A percentile compares a stretch with the other conserved stretches of the same genome.
phyloP scores from a whole-genome alignment of 2,797 vertebrate species.

The Pangasius djambal region DNA sequence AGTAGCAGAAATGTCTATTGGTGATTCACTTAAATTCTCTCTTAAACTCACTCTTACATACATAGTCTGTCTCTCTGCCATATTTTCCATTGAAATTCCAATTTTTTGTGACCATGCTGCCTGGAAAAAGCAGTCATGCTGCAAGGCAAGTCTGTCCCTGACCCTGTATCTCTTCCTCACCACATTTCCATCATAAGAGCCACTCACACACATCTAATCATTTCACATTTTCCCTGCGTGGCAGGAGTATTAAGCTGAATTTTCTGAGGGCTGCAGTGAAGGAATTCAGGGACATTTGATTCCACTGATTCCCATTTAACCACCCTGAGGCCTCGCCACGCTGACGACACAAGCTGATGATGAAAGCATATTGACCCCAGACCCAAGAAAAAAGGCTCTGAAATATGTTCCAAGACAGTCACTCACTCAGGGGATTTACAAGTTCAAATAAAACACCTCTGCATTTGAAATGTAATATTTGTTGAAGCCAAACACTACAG shows the following conservation, averaged over 20 bases:
- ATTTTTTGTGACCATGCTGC: conserved; percentile 80
- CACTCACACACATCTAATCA: conserved; percentile 82
- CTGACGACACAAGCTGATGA: conserved; percentile 74
- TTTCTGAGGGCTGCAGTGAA: conserved; percentile 75
- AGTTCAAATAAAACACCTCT: conserved; percentile 38
- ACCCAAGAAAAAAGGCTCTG: conserved; percentile 52
- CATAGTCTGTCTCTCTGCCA: conserved; percentile 60
- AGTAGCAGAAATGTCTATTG: conserved; percentile 17
- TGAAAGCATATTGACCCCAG: conserved; percentile 72
- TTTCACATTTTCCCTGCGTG: conserved; percentile 79
- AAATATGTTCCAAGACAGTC: conserved; percentile 44
- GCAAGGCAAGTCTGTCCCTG: conserved; percentile 81
- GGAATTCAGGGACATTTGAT: conserved; percentile 78
- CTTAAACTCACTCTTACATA: conserved; percentile 27
- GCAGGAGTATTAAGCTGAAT: conserved; percentile 80
- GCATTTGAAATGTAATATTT: conserved; percentile 41
- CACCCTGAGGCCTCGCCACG: conserved; percentile 69
- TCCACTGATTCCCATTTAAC: conserved; percentile 79
- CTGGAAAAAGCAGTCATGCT: conserved; percentile 79
- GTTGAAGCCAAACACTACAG: conserved; percentile 36
- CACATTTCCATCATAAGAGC: conserved; percentile 83
- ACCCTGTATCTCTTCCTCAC: conserved; percentile 81
- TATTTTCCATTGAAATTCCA: conserved; percentile 81
- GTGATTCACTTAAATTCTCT: conserved; percentile 36
- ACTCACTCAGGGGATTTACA: conserved; percentile 36